Conservation (phyloP, 2,888 invertebrate genomes). For the Galeruca laticollis region DNA sequence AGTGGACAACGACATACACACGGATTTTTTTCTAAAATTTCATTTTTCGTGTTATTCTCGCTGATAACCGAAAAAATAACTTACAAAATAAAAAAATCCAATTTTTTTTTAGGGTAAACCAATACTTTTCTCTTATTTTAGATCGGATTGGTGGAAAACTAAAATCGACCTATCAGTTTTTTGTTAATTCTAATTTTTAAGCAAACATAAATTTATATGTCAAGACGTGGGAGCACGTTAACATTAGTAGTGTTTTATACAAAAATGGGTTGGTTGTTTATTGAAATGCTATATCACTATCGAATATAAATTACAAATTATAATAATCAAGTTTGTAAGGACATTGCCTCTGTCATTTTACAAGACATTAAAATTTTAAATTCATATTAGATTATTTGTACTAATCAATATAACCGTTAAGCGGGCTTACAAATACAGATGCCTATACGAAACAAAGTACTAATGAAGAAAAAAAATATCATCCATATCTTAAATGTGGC, state of each 20-base stretch:
- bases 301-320: conserved; percentile 37
- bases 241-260: neutral
- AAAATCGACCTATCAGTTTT: no score
- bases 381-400: conserved; percentile 24
- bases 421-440: neutral
- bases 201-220: neutral
- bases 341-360: conserved; percentile 25
- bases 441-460: no score
- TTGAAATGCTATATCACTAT: neutral
- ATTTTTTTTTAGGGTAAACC: no score
- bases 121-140: no score
- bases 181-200: neutral
- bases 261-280: neutral
- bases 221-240: neutral
- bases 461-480: no score
- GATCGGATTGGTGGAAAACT: no score
- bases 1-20: no score
- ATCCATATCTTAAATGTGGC: no score
- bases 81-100: no score
- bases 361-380: conserved; percentile 19
- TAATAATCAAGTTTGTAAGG: conserved; percentile 31
- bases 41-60: no score
- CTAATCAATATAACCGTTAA: conserved; percentile 9
- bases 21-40: no score
- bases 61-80: no score